Evolutionary conservation across 2,888 invertebrate genomes (phyloP), one percentile per base, ranked within the genome.

Genomic region (Zaprionus obscuricornis): DNA sequence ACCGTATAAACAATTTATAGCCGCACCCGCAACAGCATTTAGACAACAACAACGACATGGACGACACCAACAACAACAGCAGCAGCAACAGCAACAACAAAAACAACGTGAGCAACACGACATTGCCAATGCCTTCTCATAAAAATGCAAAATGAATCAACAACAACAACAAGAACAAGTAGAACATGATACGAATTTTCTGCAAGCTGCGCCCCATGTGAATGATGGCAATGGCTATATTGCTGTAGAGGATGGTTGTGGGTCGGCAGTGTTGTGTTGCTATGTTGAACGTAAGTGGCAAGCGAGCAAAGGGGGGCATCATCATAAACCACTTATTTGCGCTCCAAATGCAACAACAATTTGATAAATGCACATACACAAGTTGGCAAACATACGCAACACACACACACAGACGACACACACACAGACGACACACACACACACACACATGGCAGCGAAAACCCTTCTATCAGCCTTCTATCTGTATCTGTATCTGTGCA

Each of bases 321-420:
- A 78, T 84, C 82, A 84, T 78, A 78, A 78, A 84, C 78, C 78
- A 84, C 82, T 79, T 78, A 78, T 84, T 78, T 78, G 81, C 84
- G 84, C 84, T 84, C 77, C 74, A 78, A 84, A 81, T 81, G 74
- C 77, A 83, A 63, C 74, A 81, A 77, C 75, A 74, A 66, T 69
- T 84, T 77, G 81, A 78, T 78, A 84, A 67, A 78, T 76, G 69
- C 51, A 46, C 50, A 56, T 31, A 52, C 54, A 77, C 36, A 57
- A 70, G 29, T 46, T 65, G 74, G 40, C 22, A 20, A 6, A 20
- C 24, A 14, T 14, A 29, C n/a, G 22, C 14, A 39, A 37, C 40
- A 45, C 50, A 43, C 59, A 49, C 45, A 46, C 40, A 24, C 17
- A 36, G n/a, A n/a, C n/a, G n/a, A n/a, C n/a, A n/a, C n/a, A n/a